Percentiles rank a stretch among this genome's conserved stretches.
phyloP scores from a whole-genome alignment of 2,797 vertebrate species.

The Danio jaintianensis region DNA sequence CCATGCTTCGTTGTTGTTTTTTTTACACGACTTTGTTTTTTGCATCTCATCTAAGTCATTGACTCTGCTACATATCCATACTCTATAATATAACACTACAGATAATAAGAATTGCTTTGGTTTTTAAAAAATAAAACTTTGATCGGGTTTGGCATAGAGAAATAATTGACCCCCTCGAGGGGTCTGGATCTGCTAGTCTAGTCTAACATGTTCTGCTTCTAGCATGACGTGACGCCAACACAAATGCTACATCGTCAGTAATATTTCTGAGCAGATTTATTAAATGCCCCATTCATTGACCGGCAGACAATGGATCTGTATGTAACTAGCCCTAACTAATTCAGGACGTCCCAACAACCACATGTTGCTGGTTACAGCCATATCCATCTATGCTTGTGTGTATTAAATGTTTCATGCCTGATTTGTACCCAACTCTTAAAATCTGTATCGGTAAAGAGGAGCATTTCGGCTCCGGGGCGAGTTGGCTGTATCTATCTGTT shows the following conservation, averaged over 20 bases:
- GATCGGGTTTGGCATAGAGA: constrained; percentile 84
- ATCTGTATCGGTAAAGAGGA: constrained; percentile 17
- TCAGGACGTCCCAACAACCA: background rate
- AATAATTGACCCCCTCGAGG: constrained; percentile 69
- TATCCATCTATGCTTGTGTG: constrained; percentile 37
- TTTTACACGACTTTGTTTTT: constrained; percentile 67
- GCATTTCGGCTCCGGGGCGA: constrained; percentile 6
- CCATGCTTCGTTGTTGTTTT: constrained; percentile 13
- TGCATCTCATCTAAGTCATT: constrained; percentile 83
- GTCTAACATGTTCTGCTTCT: constrained; percentile 36
- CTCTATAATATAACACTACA: constrained; percentile 67
- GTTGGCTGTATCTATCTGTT: constrained; percentile 30
- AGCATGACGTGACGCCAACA: constrained; percentile 50
- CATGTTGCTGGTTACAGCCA: constrained; percentile 29
- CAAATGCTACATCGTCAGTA: constrained; percentile 76
- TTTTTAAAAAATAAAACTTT: constrained; percentile 84
- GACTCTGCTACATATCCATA: constrained; percentile 86
- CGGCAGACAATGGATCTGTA: constrained; percentile 21
- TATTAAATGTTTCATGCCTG: constrained; percentile 23
- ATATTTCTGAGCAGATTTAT: constrained; percentile 26
- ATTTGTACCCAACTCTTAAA: constrained; percentile 38
- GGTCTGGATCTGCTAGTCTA: constrained; percentile 43
- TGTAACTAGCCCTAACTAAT: constrained; percentile 22
- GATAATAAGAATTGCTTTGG: constrained; percentile 83
- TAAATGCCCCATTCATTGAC: constrained; percentile 38